Evolutionary conservation across 2,888 invertebrate species (phyloP).

Genomic region (Carabus problematicus): DNA sequence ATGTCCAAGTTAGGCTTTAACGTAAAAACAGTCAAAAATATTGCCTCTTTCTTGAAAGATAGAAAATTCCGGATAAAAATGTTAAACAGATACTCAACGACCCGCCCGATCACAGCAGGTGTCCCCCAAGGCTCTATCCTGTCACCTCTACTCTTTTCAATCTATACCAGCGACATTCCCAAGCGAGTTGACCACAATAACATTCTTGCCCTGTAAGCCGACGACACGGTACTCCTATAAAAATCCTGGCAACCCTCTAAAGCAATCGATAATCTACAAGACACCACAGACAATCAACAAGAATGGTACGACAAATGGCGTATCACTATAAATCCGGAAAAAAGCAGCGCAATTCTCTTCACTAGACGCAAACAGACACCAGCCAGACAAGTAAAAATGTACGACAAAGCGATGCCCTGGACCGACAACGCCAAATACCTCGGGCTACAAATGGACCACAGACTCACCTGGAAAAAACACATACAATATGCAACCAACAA

Average conservation of each 20-base stretch:
- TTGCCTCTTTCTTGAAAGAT: conserved; percentile 45
- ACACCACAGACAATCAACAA: no score
- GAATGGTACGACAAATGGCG: no score
- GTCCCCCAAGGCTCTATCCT: conserved; percentile 48
- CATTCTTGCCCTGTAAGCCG: neutral
- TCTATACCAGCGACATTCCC: conserved; percentile 47
- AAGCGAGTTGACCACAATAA: neutral
- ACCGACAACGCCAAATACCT: conserved; percentile 1
- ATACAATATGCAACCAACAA: neutral
- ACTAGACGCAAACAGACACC: neutral
- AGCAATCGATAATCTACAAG: neutral
- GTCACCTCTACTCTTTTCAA: conserved; percentile 44
- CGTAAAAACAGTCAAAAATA: conserved; percentile 43
- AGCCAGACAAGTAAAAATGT: neutral
- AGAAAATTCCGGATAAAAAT: conserved; percentile 45
- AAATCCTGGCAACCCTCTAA: neutral
- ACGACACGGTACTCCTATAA: neutral
- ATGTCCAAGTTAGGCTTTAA: conserved; percentile 43
- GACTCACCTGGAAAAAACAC: conserved; percentile 8
- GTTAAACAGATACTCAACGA: conserved; percentile 35
- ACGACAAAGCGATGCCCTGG: neutral
- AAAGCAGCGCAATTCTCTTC: no score
- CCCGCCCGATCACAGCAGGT: conserved; percentile 45
- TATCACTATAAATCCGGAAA: no score
- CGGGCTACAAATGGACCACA: conserved; percentile 1